A percentile compares a stretch with the other conserved stretches of the same genome.
phyloP scores from a whole-genome alignment of 2,797 vertebrate species.

The Anableps anableps region DNA sequence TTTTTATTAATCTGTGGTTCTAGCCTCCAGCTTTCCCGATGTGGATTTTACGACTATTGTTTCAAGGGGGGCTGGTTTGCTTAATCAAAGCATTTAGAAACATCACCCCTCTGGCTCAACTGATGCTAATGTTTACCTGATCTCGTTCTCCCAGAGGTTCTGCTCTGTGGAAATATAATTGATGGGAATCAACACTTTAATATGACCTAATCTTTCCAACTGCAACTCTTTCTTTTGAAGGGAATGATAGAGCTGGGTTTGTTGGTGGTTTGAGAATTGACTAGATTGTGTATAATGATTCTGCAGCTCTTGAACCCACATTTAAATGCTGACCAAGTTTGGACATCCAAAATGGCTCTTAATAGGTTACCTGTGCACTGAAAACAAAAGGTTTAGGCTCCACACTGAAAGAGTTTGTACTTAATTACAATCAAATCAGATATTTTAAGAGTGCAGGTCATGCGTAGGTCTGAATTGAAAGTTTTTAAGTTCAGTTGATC shows the following conservation, averaged over 20 bases:
- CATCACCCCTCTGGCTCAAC: not conserved
- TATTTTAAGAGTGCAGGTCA: too few relatives aligned
- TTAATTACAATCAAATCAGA: not conserved
- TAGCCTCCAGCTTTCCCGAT: constrained; percentile 1
- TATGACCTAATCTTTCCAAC: constrained; percentile 1
- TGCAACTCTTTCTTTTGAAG: not conserved
- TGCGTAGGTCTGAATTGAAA: too few relatives aligned
- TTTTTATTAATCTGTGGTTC: not conserved
- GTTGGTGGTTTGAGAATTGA: not conserved
- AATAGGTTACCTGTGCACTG: not conserved
- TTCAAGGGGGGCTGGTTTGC: not conserved
- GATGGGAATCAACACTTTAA: not conserved
- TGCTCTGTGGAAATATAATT: constrained; percentile 4
- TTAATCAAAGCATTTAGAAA: not conserved
- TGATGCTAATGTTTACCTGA: constrained; percentile 1
- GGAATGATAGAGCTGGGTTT: not conserved
- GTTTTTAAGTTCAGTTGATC: too few relatives aligned
- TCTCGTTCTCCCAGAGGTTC: not conserved
- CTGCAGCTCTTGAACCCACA: not conserved
- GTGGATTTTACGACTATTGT: not conserved
- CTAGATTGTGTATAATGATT: not conserved
- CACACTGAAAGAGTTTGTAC: not conserved
- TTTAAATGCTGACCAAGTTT: not conserved
- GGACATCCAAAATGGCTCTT: not conserved
- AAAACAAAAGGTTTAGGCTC: not conserved